Percentiles rank a stretch among this genome's conserved stretches.
These are phyloP conservation scores for Bombus cullumanus DNA, from an alignment of 1,140 invertebrate genomes.

Conservation along the genomic window DNA sequence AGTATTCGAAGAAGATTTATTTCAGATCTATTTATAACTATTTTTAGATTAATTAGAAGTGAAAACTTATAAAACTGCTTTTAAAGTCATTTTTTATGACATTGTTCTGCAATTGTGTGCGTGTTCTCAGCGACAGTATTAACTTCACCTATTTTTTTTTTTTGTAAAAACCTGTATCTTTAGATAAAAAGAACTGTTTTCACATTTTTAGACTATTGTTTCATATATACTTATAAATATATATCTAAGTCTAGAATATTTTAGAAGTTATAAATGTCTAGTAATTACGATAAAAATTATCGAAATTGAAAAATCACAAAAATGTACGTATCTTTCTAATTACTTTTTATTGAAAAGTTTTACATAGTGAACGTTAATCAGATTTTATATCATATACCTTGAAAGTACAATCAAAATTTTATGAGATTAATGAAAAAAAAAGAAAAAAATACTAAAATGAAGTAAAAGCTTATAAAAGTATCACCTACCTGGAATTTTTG, in stretches of 20 bases:
- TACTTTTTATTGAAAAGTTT: constrained; percentile 24
- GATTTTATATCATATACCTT: not conserved
- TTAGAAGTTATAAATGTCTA: not conserved
- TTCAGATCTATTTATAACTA: not conserved
- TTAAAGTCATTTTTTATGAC: not conserved
- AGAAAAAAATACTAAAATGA: not conserved
- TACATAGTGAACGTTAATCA: not conserved
- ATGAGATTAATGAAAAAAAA: not conserved
- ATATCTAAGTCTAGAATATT: not conserved
- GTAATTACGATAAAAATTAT: not conserved
- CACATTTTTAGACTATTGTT: not conserved
- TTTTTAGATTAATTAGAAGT: not conserved
- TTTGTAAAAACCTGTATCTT: not conserved
- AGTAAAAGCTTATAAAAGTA: not conserved
- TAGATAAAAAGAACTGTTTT: not conserved
- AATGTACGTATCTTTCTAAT: not conserved
- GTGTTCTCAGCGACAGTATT: not conserved
- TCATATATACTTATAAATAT: not conserved
- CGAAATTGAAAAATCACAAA: not conserved
- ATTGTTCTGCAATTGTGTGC: not conserved
- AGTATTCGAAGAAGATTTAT: not conserved
- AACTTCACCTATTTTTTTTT: not conserved
- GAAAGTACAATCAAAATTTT: not conserved
- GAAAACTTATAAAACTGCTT: not conserved
- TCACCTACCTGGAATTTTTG: constrained; percentile 87